Base-by-base conservation (phyloP, 92 coral and sea anemone genomes). In the Desmophyllum pertusum region DNA sequence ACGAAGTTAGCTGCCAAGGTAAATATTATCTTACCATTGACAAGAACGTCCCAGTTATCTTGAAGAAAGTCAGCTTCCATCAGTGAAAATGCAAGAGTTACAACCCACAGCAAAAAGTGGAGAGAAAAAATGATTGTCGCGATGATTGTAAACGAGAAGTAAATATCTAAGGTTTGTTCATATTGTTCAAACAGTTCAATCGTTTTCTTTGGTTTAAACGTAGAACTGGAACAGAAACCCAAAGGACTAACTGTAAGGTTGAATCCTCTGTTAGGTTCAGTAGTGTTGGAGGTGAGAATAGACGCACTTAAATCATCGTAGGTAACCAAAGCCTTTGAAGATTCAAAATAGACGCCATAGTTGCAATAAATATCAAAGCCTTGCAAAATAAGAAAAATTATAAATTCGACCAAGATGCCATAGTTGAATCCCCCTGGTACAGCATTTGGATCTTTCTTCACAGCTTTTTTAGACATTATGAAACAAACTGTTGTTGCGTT, bases 341-440 rank as follows among this genome's bases (percentile, higher is more conserved):
- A 88, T 59, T 94, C 96, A 15, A 89, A 51, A 83, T 86, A 92
- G 38, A 96, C 89, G n/a, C 93, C 86, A 38, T 81, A 81, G 63
- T 81, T 88, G 36, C 90, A 87, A 79, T 88, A 93, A 14, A 94
- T n/a, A 65, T 96, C 98, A 76, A 94, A 92, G 18, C 98, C 98
- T 94, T 96, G 98, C 14, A 96, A 83, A 75, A 88, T 7, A 21
- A 94, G 78, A 72, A 96, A 96, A 70, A 96, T 86, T 6, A 96
- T 75, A 83, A 96, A 94, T 75, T 96, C 98, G 25, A 84, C 86
- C 52, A 92, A 62, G 23, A 96, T 77, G 43, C 98, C 98, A 55
- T 88, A 81, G 82, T 90, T 95, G 80, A 96, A 90, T 10, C 98
- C 98, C 31, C 80, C 79, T n/a, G 95, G 95, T 1, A 90, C 94